phyloP scores from a whole-genome alignment of 2,113 vertebrate species.

The Columba janthina region DNA sequence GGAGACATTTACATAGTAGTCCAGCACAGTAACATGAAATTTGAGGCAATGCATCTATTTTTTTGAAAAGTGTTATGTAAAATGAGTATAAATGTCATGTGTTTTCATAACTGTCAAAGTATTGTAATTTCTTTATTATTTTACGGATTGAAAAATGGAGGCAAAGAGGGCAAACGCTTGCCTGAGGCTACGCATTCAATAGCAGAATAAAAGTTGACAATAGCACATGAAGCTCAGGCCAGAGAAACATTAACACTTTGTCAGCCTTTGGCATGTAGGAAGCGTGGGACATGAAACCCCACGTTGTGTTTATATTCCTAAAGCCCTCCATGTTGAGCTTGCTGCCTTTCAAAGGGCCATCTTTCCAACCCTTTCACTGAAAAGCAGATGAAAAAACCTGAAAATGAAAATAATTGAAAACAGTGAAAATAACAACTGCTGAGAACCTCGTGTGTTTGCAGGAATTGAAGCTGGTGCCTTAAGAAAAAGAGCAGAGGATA shows the following conservation, averaged over 20 bases:
- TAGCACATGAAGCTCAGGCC: neutral
- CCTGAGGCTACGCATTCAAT: neutral
- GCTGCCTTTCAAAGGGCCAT: fast-evolving
- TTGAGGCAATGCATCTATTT: neutral
- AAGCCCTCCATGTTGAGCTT: neutral
- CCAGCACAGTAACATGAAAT: neutral
- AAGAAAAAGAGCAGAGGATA: neutral
- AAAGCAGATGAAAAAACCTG: neutral
- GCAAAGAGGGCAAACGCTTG: neutral
- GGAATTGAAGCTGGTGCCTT: neutral
- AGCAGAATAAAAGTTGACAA: neutral
- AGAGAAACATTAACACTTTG: neutral
- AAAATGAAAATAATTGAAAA: neutral
- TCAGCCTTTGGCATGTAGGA: neutral
- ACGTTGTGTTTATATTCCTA: fast-evolving
- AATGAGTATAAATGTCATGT: neutral
- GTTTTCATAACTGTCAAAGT: neutral
- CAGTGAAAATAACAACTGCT: fast-evolving
- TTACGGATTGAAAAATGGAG: neutral
- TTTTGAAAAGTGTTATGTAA: neutral
- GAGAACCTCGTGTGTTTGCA: fast-evolving
- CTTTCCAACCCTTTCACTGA: neutral
- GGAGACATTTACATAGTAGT: neutral
- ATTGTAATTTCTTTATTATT: neutral
- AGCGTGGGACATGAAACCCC: fast-evolving